phyloP scores from a whole-genome alignment of 2,888 invertebrate genomes.

The Polydrusus tereticollis region DNA sequence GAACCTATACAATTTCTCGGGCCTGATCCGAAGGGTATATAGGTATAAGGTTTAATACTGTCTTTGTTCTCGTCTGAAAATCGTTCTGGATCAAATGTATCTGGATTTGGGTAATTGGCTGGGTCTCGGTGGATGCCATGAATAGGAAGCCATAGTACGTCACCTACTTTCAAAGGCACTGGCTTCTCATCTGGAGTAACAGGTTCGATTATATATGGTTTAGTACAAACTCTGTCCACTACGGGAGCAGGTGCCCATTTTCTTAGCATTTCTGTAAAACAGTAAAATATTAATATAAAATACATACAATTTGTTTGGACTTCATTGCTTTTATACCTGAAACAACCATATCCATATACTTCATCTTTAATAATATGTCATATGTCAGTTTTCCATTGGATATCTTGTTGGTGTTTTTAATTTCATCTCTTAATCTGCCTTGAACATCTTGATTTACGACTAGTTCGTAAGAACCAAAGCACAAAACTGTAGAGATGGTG shows the following conservation, averaged over 20 bases:
- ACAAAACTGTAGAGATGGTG: conserved; percentile 65
- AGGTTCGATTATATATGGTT: conserved; percentile 63
- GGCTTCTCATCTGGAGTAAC: conserved; percentile 48
- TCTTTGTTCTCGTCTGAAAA: conserved; percentile 70
- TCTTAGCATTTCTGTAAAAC: conserved; percentile 50
- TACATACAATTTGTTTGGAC: too few species aligned
- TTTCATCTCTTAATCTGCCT: conserved; percentile 68
- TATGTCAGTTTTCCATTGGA: conserved; percentile 67
- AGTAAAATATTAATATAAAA: background rate
- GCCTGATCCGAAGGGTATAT: conserved; percentile 66
- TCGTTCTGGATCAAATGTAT: conserved; percentile 61
- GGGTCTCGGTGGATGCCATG: conserved; percentile 57
- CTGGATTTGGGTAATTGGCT: conserved; percentile 57
- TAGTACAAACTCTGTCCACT: conserved; percentile 68
- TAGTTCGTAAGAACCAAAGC: conserved; percentile 71
- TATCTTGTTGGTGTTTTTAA: conserved; percentile 50
- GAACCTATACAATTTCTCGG: background rate
- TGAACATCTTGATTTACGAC: conserved; percentile 73
- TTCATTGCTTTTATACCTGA: conserved; percentile 61
- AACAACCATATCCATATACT: conserved; percentile 74
- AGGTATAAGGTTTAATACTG: conserved; percentile 66
- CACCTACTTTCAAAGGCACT: conserved; percentile 51
- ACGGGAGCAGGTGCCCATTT: conserved; percentile 55
- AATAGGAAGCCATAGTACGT: conserved; percentile 59
- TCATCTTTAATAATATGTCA: conserved; percentile 69